A percentile compares a stretch with the other conserved stretches of the same genome.
Evolutionary conservation across 2,797 vertebrate species (phyloP).

Genomic region (Chelmon rostratus): DNA sequence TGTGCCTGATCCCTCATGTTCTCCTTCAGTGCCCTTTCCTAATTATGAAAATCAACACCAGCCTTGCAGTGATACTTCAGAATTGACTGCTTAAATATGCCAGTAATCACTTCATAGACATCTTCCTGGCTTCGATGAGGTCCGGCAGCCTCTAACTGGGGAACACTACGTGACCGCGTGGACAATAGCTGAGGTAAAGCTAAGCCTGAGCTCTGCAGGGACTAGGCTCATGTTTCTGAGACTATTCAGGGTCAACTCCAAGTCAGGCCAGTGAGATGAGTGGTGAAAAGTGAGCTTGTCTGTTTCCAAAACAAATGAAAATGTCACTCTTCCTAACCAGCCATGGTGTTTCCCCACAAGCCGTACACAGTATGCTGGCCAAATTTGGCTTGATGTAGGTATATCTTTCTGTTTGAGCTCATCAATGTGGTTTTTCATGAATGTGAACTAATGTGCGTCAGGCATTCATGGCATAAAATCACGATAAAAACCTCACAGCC

Average conservation of each 20-base stretch:
- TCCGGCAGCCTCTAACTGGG: slow-evolving; percentile 33
- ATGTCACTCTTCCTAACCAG: slow-evolving; percentile 46
- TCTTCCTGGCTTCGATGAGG: slow-evolving; percentile 37
- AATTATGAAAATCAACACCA: slow-evolving; percentile 11
- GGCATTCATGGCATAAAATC: neutral
- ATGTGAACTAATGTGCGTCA: neutral
- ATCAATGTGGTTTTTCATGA: neutral
- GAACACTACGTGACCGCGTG: slow-evolving; percentile 33
- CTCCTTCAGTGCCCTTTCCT: neutral
- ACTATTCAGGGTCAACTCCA: slow-evolving; percentile 71
- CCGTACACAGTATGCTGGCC: neutral
- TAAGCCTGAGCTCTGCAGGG: slow-evolving; percentile 65
- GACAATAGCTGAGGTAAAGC: slow-evolving; percentile 61
- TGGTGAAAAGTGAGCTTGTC: slow-evolving; percentile 58
- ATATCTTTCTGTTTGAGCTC: slow-evolving; percentile 6
- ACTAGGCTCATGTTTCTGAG: slow-evolving; percentile 77
- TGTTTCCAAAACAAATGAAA: slow-evolving; percentile 66
- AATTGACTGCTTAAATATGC: slow-evolving; percentile 7
- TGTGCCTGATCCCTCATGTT: slow-evolving; percentile 1
- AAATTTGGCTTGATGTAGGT: slow-evolving; percentile 4
- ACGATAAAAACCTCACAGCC: neutral
- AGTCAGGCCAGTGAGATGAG: slow-evolving; percentile 45
- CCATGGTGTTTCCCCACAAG: slow-evolving; percentile 19
- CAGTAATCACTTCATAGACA: neutral
- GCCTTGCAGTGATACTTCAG: neutral